Evolutionary conservation across 2,797 vertebrate genomes (phyloP), one percentile per base, ranked within the genome.

Genomic region (Thunnus albacares): DNA sequence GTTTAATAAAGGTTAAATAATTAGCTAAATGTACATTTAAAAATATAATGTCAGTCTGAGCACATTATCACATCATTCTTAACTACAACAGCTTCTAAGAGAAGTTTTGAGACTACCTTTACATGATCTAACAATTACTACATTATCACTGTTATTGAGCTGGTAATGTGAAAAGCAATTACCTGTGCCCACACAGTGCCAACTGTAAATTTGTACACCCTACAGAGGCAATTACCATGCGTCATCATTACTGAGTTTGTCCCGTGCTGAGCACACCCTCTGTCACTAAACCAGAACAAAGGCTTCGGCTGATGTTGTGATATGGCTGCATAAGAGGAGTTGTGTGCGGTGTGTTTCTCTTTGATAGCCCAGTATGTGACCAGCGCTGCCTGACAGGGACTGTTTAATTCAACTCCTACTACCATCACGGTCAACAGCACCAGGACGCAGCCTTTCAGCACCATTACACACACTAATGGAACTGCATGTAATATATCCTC

Each of bases 401-500:
- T 80, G 80, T 92, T 93, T 91, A 88, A 92, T 87, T 90, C 88
- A 88, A 70, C 90, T 90, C 85, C 77, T 67, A 81, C 87, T 22
- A 70, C 75, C 82, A 87, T 82, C 75, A 70, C 53, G 85, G 90
- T 89, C 89, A 94, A 77, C 84, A 77, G 86, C 82, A 57, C 56
- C 87, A 71, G 87, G 85, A 89, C 75, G 67, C 86, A 66, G 81
- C 77, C 90, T 94, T 93, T 94, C 92, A 92, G 92, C 92, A 82
- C 87, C 90, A 92, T 94, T 93, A 94, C 92, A 90, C 93, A 85
- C 89, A 66, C 87, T 92, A 93, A 93, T 93, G 90, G 90, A 93
- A 91, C 73, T 67, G 80, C 71, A 79, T 87, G 88, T 86, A 80
- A 92, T 90, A 89, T 85, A 89, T 91, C 87, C 90, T 89, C 86